phyloP scores from a whole-genome alignment of 2,113 vertebrate genomes.

The Hyperopisus bebe region DNA sequence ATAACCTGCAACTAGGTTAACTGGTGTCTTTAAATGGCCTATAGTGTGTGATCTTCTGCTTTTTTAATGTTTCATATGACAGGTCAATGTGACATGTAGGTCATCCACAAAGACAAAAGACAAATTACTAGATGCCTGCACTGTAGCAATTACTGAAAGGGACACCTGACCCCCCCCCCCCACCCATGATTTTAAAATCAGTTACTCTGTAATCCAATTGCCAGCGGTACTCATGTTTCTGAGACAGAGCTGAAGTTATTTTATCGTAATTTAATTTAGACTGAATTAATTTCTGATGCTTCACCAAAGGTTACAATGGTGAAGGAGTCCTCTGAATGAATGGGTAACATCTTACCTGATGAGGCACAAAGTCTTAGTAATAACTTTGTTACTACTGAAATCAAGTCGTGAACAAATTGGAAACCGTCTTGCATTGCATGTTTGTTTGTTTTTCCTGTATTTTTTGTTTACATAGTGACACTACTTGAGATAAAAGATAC shows the following conservation, averaged over 20 bases:
- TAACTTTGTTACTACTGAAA: neutral
- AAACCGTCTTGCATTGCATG: too few species aligned
- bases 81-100: neutral
- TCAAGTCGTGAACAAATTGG: neutral
- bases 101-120: neutral
- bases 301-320: neutral
- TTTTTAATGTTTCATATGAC: neutral
- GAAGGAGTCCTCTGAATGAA: neutral
- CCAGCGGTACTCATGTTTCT: neutral
- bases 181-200: neutral
- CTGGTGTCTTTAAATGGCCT: neutral
- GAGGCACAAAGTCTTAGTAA: neutral
- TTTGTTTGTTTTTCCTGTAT: too few species aligned
- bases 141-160: neutral
- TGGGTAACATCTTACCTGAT: neutral
- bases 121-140: neutral
- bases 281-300: neutral
- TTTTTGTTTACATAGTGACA: neutral
- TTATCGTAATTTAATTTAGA: constrained; percentile 16
- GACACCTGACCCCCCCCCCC: neutral
- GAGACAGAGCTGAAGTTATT: neutral
- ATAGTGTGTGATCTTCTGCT: neutral
- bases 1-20: neutral
- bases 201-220: constrained; percentile 15
- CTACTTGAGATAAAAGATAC: neutral